phyloP scores from a whole-genome alignment of 2,888 invertebrate genomes.

The Rhopalosiphum nymphaeae region DNA sequence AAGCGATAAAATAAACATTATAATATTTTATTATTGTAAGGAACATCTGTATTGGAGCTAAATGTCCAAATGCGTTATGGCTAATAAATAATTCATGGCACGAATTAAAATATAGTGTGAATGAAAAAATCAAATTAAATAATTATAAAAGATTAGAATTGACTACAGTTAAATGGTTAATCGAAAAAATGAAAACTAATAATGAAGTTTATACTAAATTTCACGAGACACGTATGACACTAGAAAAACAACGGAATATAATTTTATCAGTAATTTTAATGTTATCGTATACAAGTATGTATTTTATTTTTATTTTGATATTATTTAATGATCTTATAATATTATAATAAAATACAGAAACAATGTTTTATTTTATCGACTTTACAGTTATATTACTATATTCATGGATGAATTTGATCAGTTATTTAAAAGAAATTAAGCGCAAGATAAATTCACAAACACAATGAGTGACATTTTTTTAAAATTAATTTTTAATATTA shows the following conservation, averaged over 20 bases:
- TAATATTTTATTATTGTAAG: neutral
- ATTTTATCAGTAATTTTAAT: neutral
- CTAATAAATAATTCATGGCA: neutral
- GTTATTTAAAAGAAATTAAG: neutral
- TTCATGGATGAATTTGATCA: neutral
- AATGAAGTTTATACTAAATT: neutral
- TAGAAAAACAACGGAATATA: neutral
- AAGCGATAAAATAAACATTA: neutral
- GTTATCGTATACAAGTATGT: neutral
- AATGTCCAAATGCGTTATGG: conserved; percentile 22
- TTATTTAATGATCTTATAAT: neutral
- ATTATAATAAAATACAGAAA: neutral
- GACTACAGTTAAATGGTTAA: neutral
- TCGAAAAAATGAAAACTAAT: neutral
- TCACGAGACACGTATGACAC: neutral
- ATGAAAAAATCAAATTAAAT: neutral
- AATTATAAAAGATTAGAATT: neutral
- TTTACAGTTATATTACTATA: conserved; percentile 4
- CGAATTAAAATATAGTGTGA: neutral
- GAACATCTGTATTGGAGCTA: conserved; percentile 3
- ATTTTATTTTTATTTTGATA: neutral
- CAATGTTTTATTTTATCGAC: neutral
- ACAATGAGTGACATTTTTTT: neutral
- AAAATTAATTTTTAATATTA: neutral
- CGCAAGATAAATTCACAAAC: neutral